Conservation (phyloP, 1,140 invertebrate genomes). For the Apolygus lucorum region DNA sequence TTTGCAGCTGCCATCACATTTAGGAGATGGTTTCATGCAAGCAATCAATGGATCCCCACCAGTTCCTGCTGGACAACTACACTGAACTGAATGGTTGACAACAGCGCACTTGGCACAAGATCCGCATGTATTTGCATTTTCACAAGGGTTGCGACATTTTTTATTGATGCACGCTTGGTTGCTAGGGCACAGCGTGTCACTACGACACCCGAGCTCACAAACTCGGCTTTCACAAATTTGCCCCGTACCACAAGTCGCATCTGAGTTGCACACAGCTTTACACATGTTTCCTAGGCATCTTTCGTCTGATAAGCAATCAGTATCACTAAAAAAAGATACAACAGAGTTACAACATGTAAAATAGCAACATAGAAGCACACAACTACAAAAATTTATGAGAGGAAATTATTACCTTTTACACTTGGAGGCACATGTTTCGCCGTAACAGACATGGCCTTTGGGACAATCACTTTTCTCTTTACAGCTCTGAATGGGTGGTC, state of each 20-base stretch:
- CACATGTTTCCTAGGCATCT: slow-evolving; percentile 71
- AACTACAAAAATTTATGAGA: too few relatives aligned
- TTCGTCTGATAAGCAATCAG: slow-evolving; percentile 72
- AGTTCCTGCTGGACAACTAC: slow-evolving; percentile 69
- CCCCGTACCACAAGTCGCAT: slow-evolving; percentile 63
- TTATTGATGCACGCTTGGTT: slow-evolving; percentile 71
- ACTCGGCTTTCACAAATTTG: slow-evolving; percentile 80
- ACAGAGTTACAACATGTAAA: slow-evolving; percentile 23
- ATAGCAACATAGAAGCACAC: too few relatives aligned
- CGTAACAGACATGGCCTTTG: slow-evolving; percentile 59
- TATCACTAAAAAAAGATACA: slow-evolving; percentile 48
- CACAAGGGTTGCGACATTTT: slow-evolving; percentile 75
- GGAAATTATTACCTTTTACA: slow-evolving; percentile 54
- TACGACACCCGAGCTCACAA: slow-evolving; percentile 74
- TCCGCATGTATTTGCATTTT: slow-evolving; percentile 57
- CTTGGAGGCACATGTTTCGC: slow-evolving; percentile 58
- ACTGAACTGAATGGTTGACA: slow-evolving; percentile 71
- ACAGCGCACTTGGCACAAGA: slow-evolving; percentile 73
- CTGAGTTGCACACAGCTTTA: slow-evolving; percentile 73
- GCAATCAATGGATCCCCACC: slow-evolving; percentile 69
- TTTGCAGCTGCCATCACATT: slow-evolving; percentile 57
- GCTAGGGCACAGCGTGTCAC: slow-evolving; percentile 63
- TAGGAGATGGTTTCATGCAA: slow-evolving; percentile 54
- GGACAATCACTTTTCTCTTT: slow-evolving; percentile 53
- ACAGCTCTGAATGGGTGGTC: slow-evolving; percentile 55